phyloP scores from a whole-genome alignment of 2,888 invertebrate genomes.

The Automeris io region DNA sequence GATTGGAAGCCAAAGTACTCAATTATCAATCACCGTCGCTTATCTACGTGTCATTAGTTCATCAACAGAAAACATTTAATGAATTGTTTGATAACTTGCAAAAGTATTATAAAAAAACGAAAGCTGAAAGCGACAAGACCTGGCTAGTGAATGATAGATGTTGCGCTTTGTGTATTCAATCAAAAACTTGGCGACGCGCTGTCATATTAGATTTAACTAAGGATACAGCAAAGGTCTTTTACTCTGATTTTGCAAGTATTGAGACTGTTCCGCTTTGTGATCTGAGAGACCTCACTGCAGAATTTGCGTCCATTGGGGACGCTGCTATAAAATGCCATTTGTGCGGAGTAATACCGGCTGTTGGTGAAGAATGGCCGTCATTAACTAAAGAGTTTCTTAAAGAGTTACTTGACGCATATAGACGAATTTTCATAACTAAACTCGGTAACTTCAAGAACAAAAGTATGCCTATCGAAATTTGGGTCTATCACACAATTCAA shows the following conservation, averaged over 20 bases:
- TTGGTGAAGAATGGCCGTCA: constrained; percentile 79
- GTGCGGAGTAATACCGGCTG: constrained; percentile 82
- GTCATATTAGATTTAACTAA: constrained; percentile 56
- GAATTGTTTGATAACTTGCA: constrained; percentile 75
- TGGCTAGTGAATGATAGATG: constrained; percentile 76
- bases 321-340: constrained; percentile 82
- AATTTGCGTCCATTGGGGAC: constrained; percentile 71
- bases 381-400: constrained; percentile 78
- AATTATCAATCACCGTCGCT: constrained; percentile 74
- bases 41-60: constrained; percentile 76
- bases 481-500: constrained; percentile 77
- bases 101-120: constrained; percentile 55
- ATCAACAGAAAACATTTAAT: constrained; percentile 58
- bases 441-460: constrained; percentile 62
- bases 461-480: constrained; percentile 79
- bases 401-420: constrained; percentile 69
- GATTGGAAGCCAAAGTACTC: constrained; percentile 65
- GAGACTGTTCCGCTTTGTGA: constrained; percentile 59
- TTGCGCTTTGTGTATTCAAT: constrained; percentile 54
- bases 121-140: constrained; percentile 24
- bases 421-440: constrained; percentile 73
- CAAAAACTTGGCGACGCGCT: constrained; percentile 80
- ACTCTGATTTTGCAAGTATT: constrained; percentile 80
- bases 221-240: constrained; percentile 71
- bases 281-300: constrained; percentile 68